Evolutionary conservation across 2,888 invertebrate species (phyloP).

Genomic region (Lasioglossum zephyrum): DNA sequence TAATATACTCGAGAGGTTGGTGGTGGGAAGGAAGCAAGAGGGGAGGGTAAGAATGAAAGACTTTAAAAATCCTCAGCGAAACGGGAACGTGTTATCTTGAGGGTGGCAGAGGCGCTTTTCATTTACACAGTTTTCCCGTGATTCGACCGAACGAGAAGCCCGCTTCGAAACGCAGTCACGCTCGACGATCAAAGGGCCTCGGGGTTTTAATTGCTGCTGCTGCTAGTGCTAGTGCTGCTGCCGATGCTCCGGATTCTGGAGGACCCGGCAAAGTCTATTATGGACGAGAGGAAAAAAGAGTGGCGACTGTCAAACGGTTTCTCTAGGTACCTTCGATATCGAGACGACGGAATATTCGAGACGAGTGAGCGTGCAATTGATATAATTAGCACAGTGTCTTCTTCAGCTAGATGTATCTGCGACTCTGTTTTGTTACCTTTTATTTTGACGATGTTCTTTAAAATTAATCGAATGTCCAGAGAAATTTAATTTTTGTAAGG

Average conservation of each 20-base stretch:
- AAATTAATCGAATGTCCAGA: too few relatives aligned
- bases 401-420: not conserved
- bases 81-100: conserved; percentile 10
- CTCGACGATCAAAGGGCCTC: conserved; percentile 45
- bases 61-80: conserved; percentile 23
- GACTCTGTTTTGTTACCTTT: too few relatives aligned
- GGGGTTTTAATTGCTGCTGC: conserved; percentile 58
- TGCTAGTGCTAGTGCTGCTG: not conserved
- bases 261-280: conserved; percentile 35
- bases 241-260: conserved; percentile 22
- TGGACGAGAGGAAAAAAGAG: conserved; percentile 26
- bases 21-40: not conserved
- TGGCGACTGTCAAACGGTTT: conserved; percentile 18
- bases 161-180: conserved; percentile 41
- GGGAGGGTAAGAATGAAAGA: conserved; percentile 12
- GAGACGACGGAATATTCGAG: not conserved
- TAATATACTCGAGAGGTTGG: conserved; percentile 32
- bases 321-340: not conserved
- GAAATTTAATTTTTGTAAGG: too few relatives aligned
- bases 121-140: conserved; percentile 14
- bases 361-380: not conserved
- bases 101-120: conserved; percentile 12
- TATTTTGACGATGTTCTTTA: too few relatives aligned
- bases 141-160: conserved; percentile 4
- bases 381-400: not conserved